Evolutionary conservation across 2,113 vertebrate genomes (phyloP), one percentile per base, ranked within the genome.

Genomic region (Desmodus rotundus): DNA sequence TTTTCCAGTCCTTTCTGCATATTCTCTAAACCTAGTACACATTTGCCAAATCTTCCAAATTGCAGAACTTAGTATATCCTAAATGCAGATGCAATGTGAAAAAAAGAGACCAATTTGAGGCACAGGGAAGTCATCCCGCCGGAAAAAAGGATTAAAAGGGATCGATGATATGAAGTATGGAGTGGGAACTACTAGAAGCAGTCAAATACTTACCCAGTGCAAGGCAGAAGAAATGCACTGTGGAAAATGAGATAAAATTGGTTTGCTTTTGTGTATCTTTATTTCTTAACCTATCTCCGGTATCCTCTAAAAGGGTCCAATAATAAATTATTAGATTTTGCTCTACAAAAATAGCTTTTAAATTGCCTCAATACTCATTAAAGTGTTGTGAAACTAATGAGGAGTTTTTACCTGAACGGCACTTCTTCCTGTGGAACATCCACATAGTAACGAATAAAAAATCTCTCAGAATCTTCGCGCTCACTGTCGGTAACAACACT

Each of bases 371-470:
- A 8, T 15, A 26, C 20, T 65, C 31, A 26, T 52, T 47, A 2
- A 45, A 26, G 43, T 15, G 47, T 11, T 36, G 31, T 41, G 26
- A 41, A 72, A 15, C 15, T 58, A 15, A 87, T 16, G 16, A 74
- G 41, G 14, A 4, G 1, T 67, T 1, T 68, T 91, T 96, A 99
- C 99, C 99, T 99, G 98, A 98, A 98, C 1, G 99, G 99, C 1
- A 99, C 99, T 93, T 99, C 99, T 88, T 99, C 99, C 73, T 99
- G 98, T 0, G 99, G 99, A 67, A 98, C 98, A 94, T 99, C 99
- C 97, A 99, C 98, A 96, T 99, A 99, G 61, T 99, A 99, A 24
- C 99, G 99, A 96, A 99, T 99, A 98, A 99, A 99, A 98, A 99
- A 99, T 19, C 99, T 98, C 97, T 99, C 99, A 0, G 99, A 99